Evolutionary conservation across 2,113 vertebrate species (phyloP).

Genomic region (Montifringilla adamsi): DNA sequence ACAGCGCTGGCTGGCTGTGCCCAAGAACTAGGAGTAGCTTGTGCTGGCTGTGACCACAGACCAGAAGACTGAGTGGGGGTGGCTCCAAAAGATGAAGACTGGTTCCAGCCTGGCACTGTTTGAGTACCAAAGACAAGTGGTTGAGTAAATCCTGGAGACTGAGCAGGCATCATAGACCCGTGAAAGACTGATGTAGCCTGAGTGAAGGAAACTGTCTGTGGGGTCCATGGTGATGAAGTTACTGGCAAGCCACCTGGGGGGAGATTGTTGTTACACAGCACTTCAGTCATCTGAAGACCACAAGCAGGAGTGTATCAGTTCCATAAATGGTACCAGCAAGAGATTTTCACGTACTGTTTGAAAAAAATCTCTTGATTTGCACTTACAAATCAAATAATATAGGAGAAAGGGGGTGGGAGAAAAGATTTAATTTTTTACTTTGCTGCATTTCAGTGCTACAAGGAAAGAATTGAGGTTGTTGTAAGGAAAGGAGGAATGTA

Average conservation of each 20-base stretch:
- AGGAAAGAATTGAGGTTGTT: background rate
- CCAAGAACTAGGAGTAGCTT: slow-evolving; percentile 70
- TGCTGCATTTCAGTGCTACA: background rate
- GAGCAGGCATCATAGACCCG: slow-evolving; percentile 55
- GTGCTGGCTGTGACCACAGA: slow-evolving; percentile 74
- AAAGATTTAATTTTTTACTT: background rate
- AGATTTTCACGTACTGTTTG: background rate
- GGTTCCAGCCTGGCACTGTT: slow-evolving; percentile 78
- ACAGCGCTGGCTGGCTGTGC: slow-evolving; percentile 54
- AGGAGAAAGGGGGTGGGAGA: rapidly evolving
- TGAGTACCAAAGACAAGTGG: slow-evolving; percentile 65
- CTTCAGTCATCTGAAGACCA: background rate
- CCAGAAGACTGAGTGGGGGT: slow-evolving; percentile 63
- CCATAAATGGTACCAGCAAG: background rate
- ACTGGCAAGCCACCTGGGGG: slow-evolving; percentile 75
- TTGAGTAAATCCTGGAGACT: slow-evolving; percentile 67
- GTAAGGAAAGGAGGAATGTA: background rate
- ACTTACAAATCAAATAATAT: background rate
- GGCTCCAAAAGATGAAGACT: slow-evolving; percentile 70
- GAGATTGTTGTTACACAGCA: background rate
- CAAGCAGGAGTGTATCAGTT: background rate
- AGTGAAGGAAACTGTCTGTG: slow-evolving; percentile 66
- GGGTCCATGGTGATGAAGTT: slow-evolving; percentile 76
- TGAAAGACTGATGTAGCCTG: slow-evolving; percentile 64
- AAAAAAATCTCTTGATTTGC: background rate